Evolutionary conservation across 2,113 vertebrate genomes (phyloP), one percentile per base, ranked within the genome.

Genomic region (Varanus salvator): DNA sequence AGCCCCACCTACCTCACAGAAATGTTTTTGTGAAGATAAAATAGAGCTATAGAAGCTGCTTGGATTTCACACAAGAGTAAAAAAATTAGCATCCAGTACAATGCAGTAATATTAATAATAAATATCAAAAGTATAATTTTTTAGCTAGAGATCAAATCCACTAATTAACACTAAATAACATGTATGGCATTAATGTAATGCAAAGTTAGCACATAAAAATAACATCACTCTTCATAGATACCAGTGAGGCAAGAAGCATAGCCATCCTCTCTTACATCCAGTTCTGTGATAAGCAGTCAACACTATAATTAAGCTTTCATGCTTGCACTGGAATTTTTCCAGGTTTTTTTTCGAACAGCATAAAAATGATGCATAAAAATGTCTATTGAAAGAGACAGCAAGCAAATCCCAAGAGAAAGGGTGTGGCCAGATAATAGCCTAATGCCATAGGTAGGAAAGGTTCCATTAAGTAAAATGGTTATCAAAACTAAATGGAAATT

Each of bases 291-390:
- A 69, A 74, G 29, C 74, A 50, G 84, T 69, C 84, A 85, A 72
- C 17, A 85, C 9, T 54, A 17, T 85, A 85, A 85, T 85, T 85
- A 85, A 72, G 38, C 31, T 85, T 84, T 74, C 60, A 84, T 44
- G 25, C 23, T 68, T 38, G 27, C 60, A 52, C 69, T 54, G 69
- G 54, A 72, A 74, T 72, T 27, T 71, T 85, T 72, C 31, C 84
- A 85, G 48, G 38, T 44, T 44, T n/a, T 57, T n/a, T 54, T 85
- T 52, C 48, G 31, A 72, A 74, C 84, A 74, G 50, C 69, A 54
- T 74, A 31, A 69, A 85, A 85, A 54, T 54, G 19, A 29, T 54
- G 69, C 69, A 85, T 44, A 44, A 44, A 44, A 69, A 69, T 85
- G 69, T 54, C 48, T 85, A 85, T 31, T 57, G 29, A 60, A 81